Conservation (phyloP, 2,113 vertebrate species). For the Antennarius striatus region DNA sequence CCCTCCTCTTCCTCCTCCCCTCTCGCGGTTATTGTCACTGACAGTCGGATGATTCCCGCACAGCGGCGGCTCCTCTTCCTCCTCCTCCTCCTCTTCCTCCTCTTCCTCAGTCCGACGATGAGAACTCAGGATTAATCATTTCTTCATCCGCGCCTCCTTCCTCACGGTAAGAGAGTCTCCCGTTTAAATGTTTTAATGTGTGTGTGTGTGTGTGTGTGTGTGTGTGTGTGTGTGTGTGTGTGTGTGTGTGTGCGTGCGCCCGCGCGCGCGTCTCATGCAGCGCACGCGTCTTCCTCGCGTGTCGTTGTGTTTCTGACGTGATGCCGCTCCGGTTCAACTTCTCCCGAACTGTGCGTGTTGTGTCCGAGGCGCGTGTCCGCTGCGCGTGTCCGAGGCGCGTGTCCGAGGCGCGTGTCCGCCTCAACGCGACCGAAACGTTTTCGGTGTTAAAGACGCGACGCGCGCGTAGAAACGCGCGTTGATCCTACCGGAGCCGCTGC, state of each 20-base stretch:
- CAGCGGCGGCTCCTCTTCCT: conserved; percentile 55
- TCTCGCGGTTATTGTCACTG: conserved; percentile 64
- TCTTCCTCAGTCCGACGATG: conserved; percentile 64
- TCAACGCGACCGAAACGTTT: background rate
- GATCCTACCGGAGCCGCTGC: too few species aligned
- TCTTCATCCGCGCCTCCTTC: background rate
- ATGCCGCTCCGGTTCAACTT: too few species aligned
- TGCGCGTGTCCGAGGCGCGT: too few species aligned
- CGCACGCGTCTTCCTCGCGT: too few species aligned
- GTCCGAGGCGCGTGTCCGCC: too few species aligned
- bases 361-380: too few species aligned
- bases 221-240: background rate
- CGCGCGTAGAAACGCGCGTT: background rate
- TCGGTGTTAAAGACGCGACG: conserved; percentile 1
- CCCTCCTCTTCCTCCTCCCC: conserved; percentile 9
- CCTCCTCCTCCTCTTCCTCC: conserved; percentile 14
- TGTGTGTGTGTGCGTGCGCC: too few species aligned
- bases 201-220: background rate
- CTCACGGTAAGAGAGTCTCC: conserved; percentile 58
- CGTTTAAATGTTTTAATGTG: background rate
- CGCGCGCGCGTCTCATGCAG: too few species aligned
- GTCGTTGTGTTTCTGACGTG: too few species aligned
- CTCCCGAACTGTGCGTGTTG: too few species aligned
- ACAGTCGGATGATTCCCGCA: conserved; percentile 73
- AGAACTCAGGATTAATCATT: conserved; percentile 70